Percentiles rank a stretch among this genome's conserved stretches.
phyloP scores from a whole-genome alignment of 2,888 invertebrate genomes.

The Tinea pellionella region DNA sequence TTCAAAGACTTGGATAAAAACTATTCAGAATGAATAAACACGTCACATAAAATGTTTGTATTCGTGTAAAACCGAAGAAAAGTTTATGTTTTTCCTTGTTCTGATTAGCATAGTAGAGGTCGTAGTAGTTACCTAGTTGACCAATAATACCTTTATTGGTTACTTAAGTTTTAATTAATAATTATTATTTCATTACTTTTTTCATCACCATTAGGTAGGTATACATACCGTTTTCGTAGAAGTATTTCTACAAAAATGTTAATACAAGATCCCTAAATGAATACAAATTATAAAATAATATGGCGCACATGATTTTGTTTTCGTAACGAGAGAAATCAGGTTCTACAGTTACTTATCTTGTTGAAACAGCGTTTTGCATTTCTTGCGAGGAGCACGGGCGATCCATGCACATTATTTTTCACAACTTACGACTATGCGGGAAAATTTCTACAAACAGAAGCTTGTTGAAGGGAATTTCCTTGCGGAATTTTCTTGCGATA shows the following conservation, averaged over 20 bases:
- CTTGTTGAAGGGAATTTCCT: constrained; percentile 20
- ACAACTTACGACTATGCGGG: constrained; percentile 27
- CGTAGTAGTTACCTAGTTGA: too few relatives aligned
- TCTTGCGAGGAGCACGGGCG: neutral
- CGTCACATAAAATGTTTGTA: too few relatives aligned
- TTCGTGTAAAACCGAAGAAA: too few relatives aligned
- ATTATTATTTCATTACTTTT: too few relatives aligned
- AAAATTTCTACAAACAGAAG: constrained; percentile 10
- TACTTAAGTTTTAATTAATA: too few relatives aligned
- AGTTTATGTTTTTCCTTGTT: too few relatives aligned
- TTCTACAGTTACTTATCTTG: neutral
- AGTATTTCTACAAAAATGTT: neutral
- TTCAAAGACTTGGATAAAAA: too few relatives aligned
- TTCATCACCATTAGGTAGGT: neutral
- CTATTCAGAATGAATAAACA: too few relatives aligned
- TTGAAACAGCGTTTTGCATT: neutral
- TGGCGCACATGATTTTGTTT: neutral
- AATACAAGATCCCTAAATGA: neutral
- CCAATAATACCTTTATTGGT: too few relatives aligned
- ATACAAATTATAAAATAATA: neutral
- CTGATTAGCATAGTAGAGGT: too few relatives aligned
- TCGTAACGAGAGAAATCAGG: neutral
- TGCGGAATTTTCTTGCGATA: constrained; percentile 24
- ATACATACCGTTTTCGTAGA: too few relatives aligned
- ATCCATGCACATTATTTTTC: constrained; percentile 28